A percentile compares a stretch with the other conserved stretches of the same genome.
Conservation (phyloP, 2,113 vertebrate genomes). For the Bombycilla garrulus region DNA sequence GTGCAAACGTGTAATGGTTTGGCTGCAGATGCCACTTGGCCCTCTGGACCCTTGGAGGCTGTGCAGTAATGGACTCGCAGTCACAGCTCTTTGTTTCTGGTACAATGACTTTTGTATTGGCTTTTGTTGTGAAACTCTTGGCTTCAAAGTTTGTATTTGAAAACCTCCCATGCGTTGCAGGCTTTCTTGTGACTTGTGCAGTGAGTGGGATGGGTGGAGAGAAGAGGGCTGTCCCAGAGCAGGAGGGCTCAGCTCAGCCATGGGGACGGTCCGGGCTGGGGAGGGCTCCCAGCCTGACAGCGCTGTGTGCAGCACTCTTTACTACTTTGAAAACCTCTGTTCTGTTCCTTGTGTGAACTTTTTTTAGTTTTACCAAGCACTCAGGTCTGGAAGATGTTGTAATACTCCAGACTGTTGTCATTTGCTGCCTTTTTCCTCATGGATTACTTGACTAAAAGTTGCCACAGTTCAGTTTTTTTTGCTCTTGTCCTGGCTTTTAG, state of each 20-base stretch:
- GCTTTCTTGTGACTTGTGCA: neutral
- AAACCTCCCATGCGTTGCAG: accelerated
- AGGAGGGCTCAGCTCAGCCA: neutral
- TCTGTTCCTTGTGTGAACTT: neutral
- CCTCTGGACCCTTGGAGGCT: neutral
- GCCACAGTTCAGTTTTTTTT: neutral
- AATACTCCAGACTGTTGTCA: accelerated
- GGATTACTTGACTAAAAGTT: neutral
- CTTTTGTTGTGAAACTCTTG: conserved; percentile 7
- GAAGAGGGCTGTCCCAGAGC: accelerated
- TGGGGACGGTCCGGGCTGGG: no score
- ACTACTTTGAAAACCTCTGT: neutral
- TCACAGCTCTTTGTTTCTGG: neutral
- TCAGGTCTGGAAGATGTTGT: neutral
- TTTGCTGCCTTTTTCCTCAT: neutral
- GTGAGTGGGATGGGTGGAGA: accelerated
- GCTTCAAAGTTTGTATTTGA: neutral
- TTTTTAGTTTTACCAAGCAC: neutral
- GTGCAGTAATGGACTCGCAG: neutral
- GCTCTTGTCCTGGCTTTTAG: neutral
- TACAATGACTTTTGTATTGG: conserved; percentile 9
- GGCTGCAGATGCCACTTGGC: neutral
- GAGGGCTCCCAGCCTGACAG: neutral
- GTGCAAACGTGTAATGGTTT: neutral
- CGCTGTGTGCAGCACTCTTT: neutral